Evolutionary conservation across 2,797 vertebrate genomes (phyloP), one percentile per base, ranked within the genome.

Genomic region (Liparis tanakae): DNA sequence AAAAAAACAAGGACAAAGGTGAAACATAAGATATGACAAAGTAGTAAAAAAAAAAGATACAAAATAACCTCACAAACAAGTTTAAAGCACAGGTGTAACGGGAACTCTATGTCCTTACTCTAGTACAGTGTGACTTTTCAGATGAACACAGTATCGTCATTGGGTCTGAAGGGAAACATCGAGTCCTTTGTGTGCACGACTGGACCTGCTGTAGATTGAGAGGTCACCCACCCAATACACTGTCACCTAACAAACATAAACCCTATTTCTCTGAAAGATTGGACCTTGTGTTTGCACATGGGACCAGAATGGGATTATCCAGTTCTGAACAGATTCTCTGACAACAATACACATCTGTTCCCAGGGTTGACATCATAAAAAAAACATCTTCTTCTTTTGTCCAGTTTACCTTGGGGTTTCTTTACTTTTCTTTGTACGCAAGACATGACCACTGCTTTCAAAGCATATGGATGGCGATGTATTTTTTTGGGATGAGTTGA

Each of bases 231-330:
- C 46, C 72, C 71, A 17, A 48, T 80, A 78, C 67, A 63, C 79
- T 48, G 77, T 83, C 86, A 90, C 89, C 80, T 73, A 67, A 90
- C 90, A 92, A 91, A 93, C 85, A 92, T 78, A 90, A 88, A 92
- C 83, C 79, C 90, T 67, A 90, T 93, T 92, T 92, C 89, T 90
- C 60, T 75, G 80, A 86, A 74, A 92, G 85, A 93, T 92, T 92
- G 89, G 83, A 81, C 89, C 80, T 86, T 82, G 82, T 93, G 88
- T 93, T 94, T 92, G 91, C 87, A 87, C 88, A 89, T 83, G 85
- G 79, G 73, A 81, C 81, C 82, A 82, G 81, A 80, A 69, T 58
- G 63, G 72, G 73, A 79, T 87, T 76, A 64, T 81, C 36, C 9
- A 78, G 53, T 48, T 71, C 69, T 74, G 71, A 80, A 76, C 78